Evolutionary conservation across 2,797 vertebrate genomes (phyloP).

Genomic region (Manis pentadactyla): DNA sequence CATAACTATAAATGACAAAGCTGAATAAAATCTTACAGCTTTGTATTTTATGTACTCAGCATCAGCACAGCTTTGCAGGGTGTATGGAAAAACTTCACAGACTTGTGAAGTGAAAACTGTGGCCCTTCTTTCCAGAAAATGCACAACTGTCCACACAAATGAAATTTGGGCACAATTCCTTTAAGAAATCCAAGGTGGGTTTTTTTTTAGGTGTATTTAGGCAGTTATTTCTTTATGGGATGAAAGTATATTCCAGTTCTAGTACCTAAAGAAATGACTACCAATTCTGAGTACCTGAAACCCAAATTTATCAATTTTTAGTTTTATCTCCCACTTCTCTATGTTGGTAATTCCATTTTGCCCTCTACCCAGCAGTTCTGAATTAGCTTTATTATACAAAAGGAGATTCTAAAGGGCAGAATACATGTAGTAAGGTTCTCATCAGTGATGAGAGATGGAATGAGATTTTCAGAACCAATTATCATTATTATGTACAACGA

Average conservation of each 20-base stretch:
- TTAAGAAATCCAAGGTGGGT: not conserved
- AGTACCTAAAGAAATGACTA: not conserved
- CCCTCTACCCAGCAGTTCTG: not conserved
- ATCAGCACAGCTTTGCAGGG: not conserved
- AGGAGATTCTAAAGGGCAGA: not conserved
- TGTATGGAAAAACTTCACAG: not conserved
- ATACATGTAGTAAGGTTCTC: not conserved
- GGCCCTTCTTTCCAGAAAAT: slow-evolving; percentile 10
- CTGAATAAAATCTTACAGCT: not conserved
- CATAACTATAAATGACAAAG: not conserved
- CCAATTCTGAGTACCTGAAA: not conserved
- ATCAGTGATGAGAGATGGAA: not conserved
- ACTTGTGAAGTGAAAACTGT: not conserved
- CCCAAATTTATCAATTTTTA: not conserved
- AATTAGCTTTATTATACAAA: not conserved
- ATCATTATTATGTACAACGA: not conserved
- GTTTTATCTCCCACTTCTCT: slow-evolving; percentile 12
- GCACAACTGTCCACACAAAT: not conserved
- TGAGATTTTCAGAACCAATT: not conserved
- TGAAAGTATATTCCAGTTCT: slow-evolving; percentile 21
- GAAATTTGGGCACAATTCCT: not conserved
- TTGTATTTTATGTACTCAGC: not conserved
- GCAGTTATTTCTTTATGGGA: not conserved
- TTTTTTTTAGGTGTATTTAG: slow-evolving; percentile 18
- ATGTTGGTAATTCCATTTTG: slow-evolving; percentile 21